phyloP scores from a whole-genome alignment of 2,113 vertebrate species.

The Nerophis lumbriciformis region DNA sequence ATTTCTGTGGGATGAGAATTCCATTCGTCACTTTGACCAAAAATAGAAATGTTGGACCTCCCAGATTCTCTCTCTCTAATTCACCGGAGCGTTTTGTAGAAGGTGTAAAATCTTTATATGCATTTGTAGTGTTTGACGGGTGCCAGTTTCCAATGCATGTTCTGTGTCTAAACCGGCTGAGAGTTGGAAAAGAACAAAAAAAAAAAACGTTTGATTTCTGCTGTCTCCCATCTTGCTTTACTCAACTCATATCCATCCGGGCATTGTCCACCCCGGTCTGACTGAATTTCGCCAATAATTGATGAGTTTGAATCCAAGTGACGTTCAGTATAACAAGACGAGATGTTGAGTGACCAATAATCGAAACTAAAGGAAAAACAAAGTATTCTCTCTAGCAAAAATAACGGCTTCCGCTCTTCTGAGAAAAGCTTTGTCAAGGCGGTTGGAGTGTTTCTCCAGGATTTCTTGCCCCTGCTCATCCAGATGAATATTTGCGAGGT shows the following conservation, averaged over 20 bases:
- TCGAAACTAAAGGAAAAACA: too few species aligned
- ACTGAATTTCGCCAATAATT: too few species aligned
- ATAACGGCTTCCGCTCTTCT: too few species aligned
- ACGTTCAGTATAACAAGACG: too few species aligned
- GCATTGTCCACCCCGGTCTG: too few species aligned
- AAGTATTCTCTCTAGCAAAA: too few species aligned
- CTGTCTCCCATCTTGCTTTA: not conserved
- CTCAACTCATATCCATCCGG: not conserved
- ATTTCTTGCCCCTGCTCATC: too few species aligned
- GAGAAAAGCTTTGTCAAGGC: too few species aligned
- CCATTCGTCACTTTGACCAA: slow-evolving; percentile 45
- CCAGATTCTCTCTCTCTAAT: slow-evolving; percentile 38
- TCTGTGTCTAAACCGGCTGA: slow-evolving; percentile 6
- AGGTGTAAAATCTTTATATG: slow-evolving; percentile 20
- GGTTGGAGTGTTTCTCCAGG: too few species aligned
- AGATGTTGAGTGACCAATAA: too few species aligned
- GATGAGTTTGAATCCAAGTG: too few species aligned
- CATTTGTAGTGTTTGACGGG: slow-evolving; percentile 9
- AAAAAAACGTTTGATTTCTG: not conserved
- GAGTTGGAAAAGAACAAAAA: not conserved
- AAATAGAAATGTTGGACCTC: slow-evolving; percentile 34
- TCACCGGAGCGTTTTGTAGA: slow-evolving; percentile 17
- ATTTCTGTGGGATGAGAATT: slow-evolving; percentile 45
- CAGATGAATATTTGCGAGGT: too few species aligned
- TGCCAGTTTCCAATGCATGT: slow-evolving; percentile 6